phyloP scores from a whole-genome alignment of 2,113 vertebrate species.

The Podarcis raffonei region DNA sequence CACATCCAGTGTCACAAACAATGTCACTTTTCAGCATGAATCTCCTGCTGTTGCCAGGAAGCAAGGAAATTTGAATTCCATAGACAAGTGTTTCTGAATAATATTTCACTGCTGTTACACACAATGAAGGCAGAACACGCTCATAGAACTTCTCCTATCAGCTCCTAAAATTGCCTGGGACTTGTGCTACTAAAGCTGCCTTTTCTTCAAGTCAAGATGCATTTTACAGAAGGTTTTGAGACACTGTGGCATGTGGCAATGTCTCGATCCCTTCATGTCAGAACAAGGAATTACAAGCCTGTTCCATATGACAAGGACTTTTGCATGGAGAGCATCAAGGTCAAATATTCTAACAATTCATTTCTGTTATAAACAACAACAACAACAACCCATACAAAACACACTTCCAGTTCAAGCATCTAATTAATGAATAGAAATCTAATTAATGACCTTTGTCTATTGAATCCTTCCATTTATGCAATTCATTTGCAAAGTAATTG shows the following conservation, averaged over 20 bases:
- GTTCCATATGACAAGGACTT: not conserved
- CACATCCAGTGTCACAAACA: constrained; percentile 18
- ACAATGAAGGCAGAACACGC: not conserved
- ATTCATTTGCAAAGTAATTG: constrained; percentile 19
- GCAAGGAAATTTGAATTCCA: not conserved
- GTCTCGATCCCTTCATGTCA: not conserved
- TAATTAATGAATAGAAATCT: constrained; percentile 17
- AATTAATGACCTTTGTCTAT: constrained; percentile 22
- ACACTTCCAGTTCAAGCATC: not conserved
- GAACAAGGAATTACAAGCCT: not conserved
- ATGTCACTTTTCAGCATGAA: constrained; percentile 31
- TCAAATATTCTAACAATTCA: constrained; percentile 32
- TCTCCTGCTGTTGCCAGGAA: not conserved
- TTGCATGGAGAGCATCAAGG: not conserved
- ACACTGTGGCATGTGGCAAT: not conserved
- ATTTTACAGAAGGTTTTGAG: not conserved
- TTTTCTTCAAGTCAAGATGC: not conserved
- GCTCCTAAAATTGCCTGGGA: not conserved
- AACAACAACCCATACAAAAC: too few species aligned
- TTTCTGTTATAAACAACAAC: constrained; percentile 8
- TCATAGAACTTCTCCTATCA: not conserved
- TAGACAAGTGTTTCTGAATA: constrained; percentile 21
- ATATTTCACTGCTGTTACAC: not conserved
- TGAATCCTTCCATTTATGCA: not conserved
- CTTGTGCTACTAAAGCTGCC: not conserved